Evolutionary conservation across 2,888 invertebrate genomes (phyloP), one percentile per base, ranked within the genome.

Genomic region (Beris chalybata): DNA sequence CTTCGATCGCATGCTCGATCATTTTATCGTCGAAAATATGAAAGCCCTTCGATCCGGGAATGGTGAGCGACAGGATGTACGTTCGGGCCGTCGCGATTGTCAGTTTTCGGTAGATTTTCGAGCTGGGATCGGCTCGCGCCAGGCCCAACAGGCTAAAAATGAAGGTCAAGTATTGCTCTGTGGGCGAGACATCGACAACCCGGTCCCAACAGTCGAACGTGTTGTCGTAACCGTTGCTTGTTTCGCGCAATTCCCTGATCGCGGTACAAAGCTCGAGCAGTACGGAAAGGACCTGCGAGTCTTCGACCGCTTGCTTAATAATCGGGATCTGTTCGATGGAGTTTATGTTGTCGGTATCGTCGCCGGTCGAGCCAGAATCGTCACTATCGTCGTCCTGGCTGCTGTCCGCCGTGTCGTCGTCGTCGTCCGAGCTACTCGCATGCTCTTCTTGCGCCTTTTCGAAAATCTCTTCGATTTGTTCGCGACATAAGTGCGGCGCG

Each of bases 31-130:
- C 78, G 43, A 80, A 80, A 50, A 80, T 72, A 29, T 77, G 78
- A 65, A 73, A 80, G 11, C 76, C 77, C 29, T 80, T 80, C 2
- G 79, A 76, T 0, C 79, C 79, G 0, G 80, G 79, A 67, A 80
- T 79, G 4, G 79, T 80, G 1, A 80, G 68, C 0, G 78, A 75
- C 0, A 80, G 72, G 2, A 80, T 73, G 68, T 79, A 80, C 0
- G 76, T 70, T 67, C 76, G 76, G 1, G 74, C 74, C 0, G 77
- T 76, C 43, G 75, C 76, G 7, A 78, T 58, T 0, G 79, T 73
- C 4, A 80, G 50, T 55, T 77, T 75, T 0, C 75, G 69, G 38
- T 76, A 78, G 0, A 67, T 50, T 7, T 73, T 68, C 4, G 71
- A 72, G 4, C 73, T 73, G 0, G 74, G 64, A 2, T 76, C 74